Evolutionary conservation across 2,888 invertebrate genomes (phyloP), one percentile per base, ranked within the genome.

Genomic region (Junonia oenone): DNA sequence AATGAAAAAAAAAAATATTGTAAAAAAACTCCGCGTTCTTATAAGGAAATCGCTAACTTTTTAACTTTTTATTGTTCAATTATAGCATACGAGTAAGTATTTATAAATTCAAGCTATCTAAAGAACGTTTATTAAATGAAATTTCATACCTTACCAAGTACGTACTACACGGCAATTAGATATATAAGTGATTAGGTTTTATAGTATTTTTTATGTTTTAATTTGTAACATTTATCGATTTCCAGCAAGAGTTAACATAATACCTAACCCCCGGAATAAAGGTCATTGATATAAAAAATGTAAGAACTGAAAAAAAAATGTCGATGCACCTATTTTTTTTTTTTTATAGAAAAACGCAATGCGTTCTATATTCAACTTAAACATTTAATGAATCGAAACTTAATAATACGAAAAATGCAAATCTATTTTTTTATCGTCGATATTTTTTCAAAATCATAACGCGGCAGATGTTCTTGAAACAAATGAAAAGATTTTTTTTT

Each of bases 381-480:
- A 6, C 37, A 13, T 37, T 26, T 6, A 43, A 26, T 2, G 13
- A 43, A 22, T 6, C 26, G 6, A 13, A 43, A 43, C 26, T 22
- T 43, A 43, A 43, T 43, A 43, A 43, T 43, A 43, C 26, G 33
- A 26, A 22, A 49, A 40, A 56, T 59, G 59, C 52, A 59, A 56
- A 59, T 59, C 29, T 43, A 6, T 6, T 51, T 40, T n/a, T 51
- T 40, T 11, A 15, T 40, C 4, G 6, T 37, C 29, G 45, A 47
- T 26, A n/a, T n/a, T n/a, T n/a, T 45, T 56, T n/a, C 49, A 43
- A 62, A 57, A 51, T 62, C 47, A 59, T 53, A 56, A 51, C 45
- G 31, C 45, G 51, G 55, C 63, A 63, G 63, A 63, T 63, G 63
- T 61, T 58, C 8, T 38, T 51, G 61, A 59, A 61, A 59, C 59